phyloP scores from a whole-genome alignment of 2,888 invertebrate genomes.

The Busseola fusca region DNA sequence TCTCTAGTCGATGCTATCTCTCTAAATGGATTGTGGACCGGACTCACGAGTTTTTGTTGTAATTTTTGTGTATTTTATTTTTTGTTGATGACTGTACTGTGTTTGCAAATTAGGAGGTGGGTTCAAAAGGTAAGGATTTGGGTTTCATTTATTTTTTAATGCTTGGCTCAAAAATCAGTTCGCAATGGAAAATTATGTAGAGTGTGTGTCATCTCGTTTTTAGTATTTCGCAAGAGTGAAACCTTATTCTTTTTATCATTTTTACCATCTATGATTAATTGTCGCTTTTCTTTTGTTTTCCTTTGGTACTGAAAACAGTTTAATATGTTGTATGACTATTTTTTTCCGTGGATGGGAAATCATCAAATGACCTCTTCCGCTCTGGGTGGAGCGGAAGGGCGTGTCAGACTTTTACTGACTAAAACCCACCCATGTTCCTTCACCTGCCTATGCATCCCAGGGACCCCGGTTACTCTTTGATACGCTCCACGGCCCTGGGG shows the following conservation, averaged over 20 bases:
- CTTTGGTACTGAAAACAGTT: too few species aligned
- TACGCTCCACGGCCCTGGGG: too few species aligned
- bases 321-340: too few species aligned
- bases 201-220: neutral
- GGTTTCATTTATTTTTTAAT: neutral
- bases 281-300: neutral
- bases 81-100: constrained; percentile 37
- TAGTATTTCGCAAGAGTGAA: neutral
- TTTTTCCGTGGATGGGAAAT: too few species aligned
- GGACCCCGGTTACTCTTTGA: too few species aligned
- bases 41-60: constrained; percentile 47
- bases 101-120: constrained; percentile 30
- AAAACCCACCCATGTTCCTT: too few species aligned
- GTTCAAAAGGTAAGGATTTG: constrained; percentile 5
- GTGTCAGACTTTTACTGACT: too few species aligned
- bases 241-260: constrained; percentile 1
- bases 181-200: neutral
- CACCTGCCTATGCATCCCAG: too few species aligned
- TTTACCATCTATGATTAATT: neutral
- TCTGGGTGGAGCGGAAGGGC: too few species aligned
- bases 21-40: constrained; percentile 65
- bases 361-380: too few species aligned
- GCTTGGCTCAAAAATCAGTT: neutral
- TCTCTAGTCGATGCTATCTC: constrained; percentile 70
- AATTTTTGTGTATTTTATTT: constrained; percentile 32